phyloP scores from a whole-genome alignment of 1,140 invertebrate genomes.

The Carcinoscorpius rotundicauda region DNA sequence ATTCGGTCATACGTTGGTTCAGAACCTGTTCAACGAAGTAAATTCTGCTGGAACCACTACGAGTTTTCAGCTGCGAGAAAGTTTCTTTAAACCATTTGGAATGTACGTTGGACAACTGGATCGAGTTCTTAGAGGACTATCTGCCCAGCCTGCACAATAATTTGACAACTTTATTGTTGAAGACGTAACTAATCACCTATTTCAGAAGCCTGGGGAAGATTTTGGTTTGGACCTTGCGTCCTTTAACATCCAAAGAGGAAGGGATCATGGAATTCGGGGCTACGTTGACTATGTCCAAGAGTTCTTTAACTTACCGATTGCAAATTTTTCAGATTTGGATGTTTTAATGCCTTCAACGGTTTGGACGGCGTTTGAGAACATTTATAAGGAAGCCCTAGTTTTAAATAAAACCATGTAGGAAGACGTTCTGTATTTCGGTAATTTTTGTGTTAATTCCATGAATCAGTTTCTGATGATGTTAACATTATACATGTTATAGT shows the following conservation, averaged over 20 bases:
- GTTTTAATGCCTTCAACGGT: too few species aligned
- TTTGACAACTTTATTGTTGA: background rate
- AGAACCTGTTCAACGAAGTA: conserved; percentile 73
- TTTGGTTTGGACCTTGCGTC: conserved; percentile 61
- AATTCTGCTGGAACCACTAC: conserved; percentile 42
- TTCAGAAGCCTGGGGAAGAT: conserved; percentile 1
- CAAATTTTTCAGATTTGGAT: too few species aligned
- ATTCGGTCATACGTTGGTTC: conserved; percentile 87
- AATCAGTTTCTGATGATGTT: too few species aligned
- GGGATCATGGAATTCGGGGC: conserved; percentile 71
- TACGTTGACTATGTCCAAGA: conserved; percentile 64
- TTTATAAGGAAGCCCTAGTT: too few species aligned
- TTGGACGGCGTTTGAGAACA: too few species aligned
- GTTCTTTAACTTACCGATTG: too few species aligned
- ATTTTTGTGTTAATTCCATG: too few species aligned
- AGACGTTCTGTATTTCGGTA: too few species aligned
- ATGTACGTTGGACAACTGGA: background rate
- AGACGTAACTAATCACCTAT: background rate
- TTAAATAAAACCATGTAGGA: too few species aligned
- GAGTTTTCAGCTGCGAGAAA: background rate
- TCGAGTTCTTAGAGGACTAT: background rate
- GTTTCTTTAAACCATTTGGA: background rate
- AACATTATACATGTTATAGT: too few species aligned
- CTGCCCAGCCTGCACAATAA: background rate
- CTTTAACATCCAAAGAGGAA: conserved; percentile 70